phyloP scores from a whole-genome alignment of 2,888 invertebrate species.

The Zaprionus obscuricornis region DNA sequence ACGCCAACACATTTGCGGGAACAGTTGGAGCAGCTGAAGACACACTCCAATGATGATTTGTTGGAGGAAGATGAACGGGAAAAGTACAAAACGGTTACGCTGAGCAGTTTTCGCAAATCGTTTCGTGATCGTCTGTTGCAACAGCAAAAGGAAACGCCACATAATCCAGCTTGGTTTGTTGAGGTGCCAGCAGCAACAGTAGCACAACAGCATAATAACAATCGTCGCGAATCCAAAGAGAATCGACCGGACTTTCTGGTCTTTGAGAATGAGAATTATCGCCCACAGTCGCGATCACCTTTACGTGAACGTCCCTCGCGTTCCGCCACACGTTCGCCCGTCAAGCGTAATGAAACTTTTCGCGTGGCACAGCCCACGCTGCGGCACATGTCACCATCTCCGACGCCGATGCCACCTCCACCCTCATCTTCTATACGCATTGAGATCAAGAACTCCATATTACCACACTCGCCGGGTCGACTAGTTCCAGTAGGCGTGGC shows the following conservation, averaged over 20 bases:
- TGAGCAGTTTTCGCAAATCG: conserved; percentile 82
- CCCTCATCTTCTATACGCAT: conserved; percentile 78
- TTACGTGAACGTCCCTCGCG: conserved; percentile 69
- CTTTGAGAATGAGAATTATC: conserved; percentile 81
- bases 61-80: conserved; percentile 69
- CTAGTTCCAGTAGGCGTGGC: conserved; percentile 83
- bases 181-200: conserved; percentile 65
- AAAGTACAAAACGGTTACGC: conserved; percentile 82
- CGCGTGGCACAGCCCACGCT: conserved; percentile 66
- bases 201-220: not conserved
- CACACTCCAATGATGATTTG: conserved; percentile 58
- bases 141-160: conserved; percentile 77
- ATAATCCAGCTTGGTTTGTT: conserved; percentile 83
- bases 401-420: conserved; percentile 22
- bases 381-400: conserved; percentile 57
- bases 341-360: conserved; percentile 76
- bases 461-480: conserved; percentile 80
- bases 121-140: conserved; percentile 81
- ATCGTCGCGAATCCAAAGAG: conserved; percentile 54
- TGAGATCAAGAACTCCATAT: conserved; percentile 82
- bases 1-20: conserved; percentile 74
- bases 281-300: conserved; percentile 81
- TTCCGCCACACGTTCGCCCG: conserved; percentile 66
- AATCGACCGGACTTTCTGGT: conserved; percentile 74
- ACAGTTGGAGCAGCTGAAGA: conserved; percentile 79